Base-by-base conservation (phyloP, 2,888 invertebrate species). In the Drosophila testacea region DNA sequence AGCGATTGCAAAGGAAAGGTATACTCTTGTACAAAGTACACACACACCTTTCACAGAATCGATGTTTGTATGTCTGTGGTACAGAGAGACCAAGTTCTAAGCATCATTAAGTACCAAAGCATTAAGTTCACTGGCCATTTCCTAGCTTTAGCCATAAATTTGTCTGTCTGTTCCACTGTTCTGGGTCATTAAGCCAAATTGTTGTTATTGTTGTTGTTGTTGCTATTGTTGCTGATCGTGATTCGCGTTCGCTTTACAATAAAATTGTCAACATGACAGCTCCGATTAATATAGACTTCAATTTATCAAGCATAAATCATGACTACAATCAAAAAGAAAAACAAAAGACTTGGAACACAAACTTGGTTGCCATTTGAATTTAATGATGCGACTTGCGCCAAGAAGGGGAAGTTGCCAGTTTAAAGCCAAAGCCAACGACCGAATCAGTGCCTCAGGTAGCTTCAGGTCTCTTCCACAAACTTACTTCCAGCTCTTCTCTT, bases 191-290 rank as follows among this genome's bases (percentile, higher is more conserved):
- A 68, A 73, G 51, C 50, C 67, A 73, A 78, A 77, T 70, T 67
- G 79, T 84, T 70, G 83, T 30, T 60, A 44, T 44, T 36, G 51
- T 44, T 60, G 44, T 42, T 36, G 54, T 46, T 60, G 39, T 36
- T 48, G 34, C 30, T 71, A 16, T 27, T 22, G 22, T 65, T 64
- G 46, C 28, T 51, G 72, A 66, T 77, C 79, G 77, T 77, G 77
- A 77, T 59, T 42, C 50, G 57, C 65, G 41, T 34, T 64, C 38
- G 64, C 69, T 48, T 79, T 69, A 71, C 73, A 88, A 80, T 85
- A 85, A 85, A 85, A 88, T 89, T 85, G 89, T 85, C 85, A 88
- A 85, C 86, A 72, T 87, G 89, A 89, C 84, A 84, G 85, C 65
- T 51, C 47, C 85, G 77, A 84, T 89, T 84, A 87, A 87, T 84